These are phyloP conservation scores for Ictalurus punctatus DNA, from an alignment of 2,113 vertebrate genomes.

Conservation along the genomic window DNA sequence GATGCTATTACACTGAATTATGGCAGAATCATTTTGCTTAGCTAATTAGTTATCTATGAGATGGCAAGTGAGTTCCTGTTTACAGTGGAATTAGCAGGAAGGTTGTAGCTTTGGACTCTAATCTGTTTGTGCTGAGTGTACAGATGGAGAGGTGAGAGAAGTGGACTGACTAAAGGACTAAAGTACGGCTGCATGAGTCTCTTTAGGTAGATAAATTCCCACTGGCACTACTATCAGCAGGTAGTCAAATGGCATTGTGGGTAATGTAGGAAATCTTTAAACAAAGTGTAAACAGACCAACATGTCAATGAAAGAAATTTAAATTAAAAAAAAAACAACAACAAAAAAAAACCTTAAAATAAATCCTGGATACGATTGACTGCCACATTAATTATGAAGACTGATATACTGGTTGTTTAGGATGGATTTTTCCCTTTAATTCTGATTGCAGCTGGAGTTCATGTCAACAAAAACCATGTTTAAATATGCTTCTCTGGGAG, in stretches of 20 bases:
- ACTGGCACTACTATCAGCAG: neutral
- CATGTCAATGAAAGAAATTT: neutral
- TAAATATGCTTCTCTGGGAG: neutral
- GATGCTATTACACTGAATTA: neutral
- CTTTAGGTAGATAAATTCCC: neutral
- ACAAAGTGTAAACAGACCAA: neutral
- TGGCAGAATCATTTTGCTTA: no score
- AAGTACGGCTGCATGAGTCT: neutral
- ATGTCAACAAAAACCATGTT: neutral
- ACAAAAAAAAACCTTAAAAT: neutral
- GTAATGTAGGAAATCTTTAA: neutral
- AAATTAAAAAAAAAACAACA: no score
- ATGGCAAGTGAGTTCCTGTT: neutral
- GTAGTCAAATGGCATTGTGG: neutral
- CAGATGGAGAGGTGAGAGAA: neutral
- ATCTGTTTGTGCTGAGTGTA: neutral
- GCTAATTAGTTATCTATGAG: no score
- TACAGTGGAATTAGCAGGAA: neutral
- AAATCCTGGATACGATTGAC: neutral
- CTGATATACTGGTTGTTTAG: neutral
- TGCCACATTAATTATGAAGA: neutral
- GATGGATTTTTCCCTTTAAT: neutral
- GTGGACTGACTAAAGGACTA: neutral
- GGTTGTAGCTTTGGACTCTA: neutral
- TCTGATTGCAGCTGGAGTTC: neutral